Evolutionary conservation across 2,113 vertebrate genomes (phyloP).

Genomic region (Theropithecus gelada): DNA sequence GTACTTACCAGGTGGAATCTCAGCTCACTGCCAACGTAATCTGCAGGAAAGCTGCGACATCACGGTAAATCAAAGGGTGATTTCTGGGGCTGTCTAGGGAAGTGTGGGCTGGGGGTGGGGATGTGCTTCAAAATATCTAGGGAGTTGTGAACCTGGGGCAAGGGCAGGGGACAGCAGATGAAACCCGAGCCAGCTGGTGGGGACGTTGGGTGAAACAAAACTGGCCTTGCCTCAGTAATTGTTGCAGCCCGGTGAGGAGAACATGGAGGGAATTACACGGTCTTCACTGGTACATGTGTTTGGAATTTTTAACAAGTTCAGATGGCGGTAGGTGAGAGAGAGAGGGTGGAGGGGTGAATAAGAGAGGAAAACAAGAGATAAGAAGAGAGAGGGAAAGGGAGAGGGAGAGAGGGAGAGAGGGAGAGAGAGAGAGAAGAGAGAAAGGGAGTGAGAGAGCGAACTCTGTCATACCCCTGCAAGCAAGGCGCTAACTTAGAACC

Average conservation of each 20-base stretch:
- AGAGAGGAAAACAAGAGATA: accelerated
- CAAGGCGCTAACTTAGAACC: accelerated
- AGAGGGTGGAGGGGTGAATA: background rate
- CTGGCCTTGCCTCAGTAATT: accelerated
- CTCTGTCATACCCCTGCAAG: accelerated
- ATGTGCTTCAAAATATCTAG: background rate
- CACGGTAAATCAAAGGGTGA: background rate
- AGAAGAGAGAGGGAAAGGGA: background rate
- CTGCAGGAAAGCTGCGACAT: background rate
- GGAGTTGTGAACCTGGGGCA: accelerated
- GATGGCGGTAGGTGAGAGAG: background rate
- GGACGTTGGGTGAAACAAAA: accelerated
- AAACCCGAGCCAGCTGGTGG: background rate
- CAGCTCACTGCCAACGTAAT: background rate
- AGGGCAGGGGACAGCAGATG: background rate
- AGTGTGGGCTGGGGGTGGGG: background rate
- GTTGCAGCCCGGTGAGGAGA: accelerated
- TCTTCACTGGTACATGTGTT: accelerated
- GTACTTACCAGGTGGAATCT: accelerated
- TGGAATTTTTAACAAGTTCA: background rate
- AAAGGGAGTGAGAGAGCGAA: background rate
- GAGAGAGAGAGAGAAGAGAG: accelerated
- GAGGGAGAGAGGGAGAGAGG: background rate
- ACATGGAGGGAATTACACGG: accelerated
- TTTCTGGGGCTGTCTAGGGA: no score